Percentiles rank a stretch among this genome's conserved stretches.
Evolutionary conservation across 2,888 invertebrate genomes (phyloP).

Genomic region (Tinea semifulvella): DNA sequence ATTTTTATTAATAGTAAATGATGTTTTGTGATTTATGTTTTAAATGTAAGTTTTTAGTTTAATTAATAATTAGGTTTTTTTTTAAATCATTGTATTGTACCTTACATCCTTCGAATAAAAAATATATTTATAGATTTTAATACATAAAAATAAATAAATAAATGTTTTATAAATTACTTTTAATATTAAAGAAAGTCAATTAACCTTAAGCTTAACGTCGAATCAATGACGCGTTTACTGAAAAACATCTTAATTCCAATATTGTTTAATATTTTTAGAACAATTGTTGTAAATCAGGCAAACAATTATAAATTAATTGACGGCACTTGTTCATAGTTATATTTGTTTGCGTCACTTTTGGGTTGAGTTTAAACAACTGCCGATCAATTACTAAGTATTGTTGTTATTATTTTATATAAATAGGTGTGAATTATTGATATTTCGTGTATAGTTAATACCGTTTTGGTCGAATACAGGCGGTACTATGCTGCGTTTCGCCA

Average conservation of each 20-base stretch:
- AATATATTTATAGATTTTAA: no score
- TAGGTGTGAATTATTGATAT: constrained; percentile 25
- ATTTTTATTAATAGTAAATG: no score
- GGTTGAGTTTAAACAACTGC: background rate
- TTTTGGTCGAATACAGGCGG: constrained; percentile 35
- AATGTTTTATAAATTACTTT: no score
- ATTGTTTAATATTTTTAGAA: constrained; percentile 6
- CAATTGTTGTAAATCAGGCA: background rate
- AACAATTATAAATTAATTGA: background rate
- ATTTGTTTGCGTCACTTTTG: background rate
- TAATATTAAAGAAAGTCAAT: no score
- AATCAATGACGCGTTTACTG: constrained; percentile 1
- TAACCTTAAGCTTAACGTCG: background rate
- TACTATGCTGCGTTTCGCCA: constrained; percentile 47
- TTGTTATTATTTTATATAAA: constrained; percentile 37
- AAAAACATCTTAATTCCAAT: constrained; percentile 9
- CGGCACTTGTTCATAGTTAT: background rate
- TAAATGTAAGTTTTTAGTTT: no score
- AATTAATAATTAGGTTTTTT: no score
- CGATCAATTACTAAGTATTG: background rate
- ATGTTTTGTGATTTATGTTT: no score
- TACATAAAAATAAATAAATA: no score
- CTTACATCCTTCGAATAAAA: no score
- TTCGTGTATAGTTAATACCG: constrained; percentile 59
- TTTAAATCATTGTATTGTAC: no score